These are phyloP conservation scores for Parazoanthus swiftii DNA, from an alignment of 92 coral and sea anemone genomes.

Conservation along the genomic window DNA sequence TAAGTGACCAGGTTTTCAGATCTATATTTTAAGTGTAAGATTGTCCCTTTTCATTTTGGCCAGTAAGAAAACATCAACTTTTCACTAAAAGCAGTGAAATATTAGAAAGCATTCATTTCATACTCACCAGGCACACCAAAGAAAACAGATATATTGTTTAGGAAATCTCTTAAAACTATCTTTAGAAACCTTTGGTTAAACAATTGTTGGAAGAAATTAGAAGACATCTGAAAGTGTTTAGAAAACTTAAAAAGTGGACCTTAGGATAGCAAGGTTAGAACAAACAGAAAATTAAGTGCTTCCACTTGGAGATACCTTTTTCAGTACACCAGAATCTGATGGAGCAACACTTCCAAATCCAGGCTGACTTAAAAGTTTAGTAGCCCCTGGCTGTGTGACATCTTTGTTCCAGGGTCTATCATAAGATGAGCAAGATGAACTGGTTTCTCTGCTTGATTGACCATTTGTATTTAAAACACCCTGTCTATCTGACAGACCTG, in stretches of 20 bases:
- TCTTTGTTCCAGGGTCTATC: background rate
- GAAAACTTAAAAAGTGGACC: background rate
- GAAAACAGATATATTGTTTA: too few relatives aligned
- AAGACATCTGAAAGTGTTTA: too few relatives aligned
- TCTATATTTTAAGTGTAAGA: too few relatives aligned
- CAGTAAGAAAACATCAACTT: too few relatives aligned
- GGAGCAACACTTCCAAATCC: background rate
- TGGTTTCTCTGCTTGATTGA: background rate
- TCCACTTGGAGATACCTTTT: background rate
- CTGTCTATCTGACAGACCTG: background rate
- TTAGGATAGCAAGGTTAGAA: background rate
- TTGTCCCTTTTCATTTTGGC: too few relatives aligned
- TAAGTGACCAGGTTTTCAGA: too few relatives aligned
- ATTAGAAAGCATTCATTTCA: background rate
- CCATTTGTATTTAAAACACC: background rate
- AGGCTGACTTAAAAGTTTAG: background rate
- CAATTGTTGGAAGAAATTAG: too few relatives aligned
- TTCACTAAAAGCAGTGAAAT: too few relatives aligned
- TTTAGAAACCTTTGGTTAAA: too few relatives aligned
- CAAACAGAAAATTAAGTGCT: background rate
- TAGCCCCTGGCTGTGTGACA: background rate
- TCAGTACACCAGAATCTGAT: background rate
- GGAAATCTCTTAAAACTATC: too few relatives aligned
- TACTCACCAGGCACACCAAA: too few relatives aligned
- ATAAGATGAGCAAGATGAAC: background rate